Base-by-base conservation (phyloP, 2,888 invertebrate genomes). In the Hirtodrosophila histrioides region DNA sequence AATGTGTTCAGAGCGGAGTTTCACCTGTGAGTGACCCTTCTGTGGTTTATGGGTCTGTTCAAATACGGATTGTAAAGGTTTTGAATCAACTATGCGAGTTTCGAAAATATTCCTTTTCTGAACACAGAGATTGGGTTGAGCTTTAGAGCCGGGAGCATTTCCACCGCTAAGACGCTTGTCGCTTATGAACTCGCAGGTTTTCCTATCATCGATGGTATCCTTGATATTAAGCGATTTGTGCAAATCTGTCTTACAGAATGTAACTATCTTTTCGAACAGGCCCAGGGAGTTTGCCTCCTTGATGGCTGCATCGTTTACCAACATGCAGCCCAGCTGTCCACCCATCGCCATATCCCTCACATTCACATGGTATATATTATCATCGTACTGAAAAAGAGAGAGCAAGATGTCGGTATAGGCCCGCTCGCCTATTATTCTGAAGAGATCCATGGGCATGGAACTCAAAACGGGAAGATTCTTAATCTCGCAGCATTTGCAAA, bases 281-380 rank as follows among this genome's bases (percentile, higher is more conserved):
- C 76, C 70, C 27, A 63, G 0, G 6, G 8, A 9, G 0, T 67
- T 66, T 29, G 86, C 86, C 43, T 75, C 69, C 24, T 27, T 49
- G 10, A 88, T 75, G 27, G 67, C 90, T 3, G 5, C 17, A 27
- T 88, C 83, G 11, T 60, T 83, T 9, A 79, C 89, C 37, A 87
- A 69, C 24, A 88, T 43, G 3, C 89, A 90, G 7, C 81, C 80
- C 3, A 89, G 35, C 0, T 72, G 63, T 0, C 40, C 6, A 2
- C 75, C 79, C 2, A 62, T 63, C 0, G 35, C 17, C 12, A 78
- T 33, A 3, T 73, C 57, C 1, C 75, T 54, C 1, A 90, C 44
- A 40, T 80, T 88, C 10, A 90, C 65, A 39, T 90, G 90, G 35
- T 89, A 90, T 0, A 88, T 7, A 41, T 84, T 76, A 40, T 89